Percentiles rank a stretch among this genome's conserved stretches.
These are phyloP conservation scores for Rhinolophus ferrumequinum DNA, from an alignment of 2,113 vertebrate genomes.

Conservation along the genomic window DNA sequence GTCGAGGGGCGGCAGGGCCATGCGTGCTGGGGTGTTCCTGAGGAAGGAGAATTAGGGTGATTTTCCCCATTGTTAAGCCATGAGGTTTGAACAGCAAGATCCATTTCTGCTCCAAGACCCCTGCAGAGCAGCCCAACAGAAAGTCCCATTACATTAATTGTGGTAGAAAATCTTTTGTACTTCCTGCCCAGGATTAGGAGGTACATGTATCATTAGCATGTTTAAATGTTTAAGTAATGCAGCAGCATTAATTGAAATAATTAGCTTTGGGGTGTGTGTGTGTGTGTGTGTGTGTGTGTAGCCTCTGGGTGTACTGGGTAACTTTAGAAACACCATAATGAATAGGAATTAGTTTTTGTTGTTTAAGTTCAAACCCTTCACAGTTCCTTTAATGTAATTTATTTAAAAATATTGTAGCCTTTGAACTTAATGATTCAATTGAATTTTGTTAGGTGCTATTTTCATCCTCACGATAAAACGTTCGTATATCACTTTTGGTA, in stretches of 20 bases:
- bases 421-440: slow-evolving; percentile 66
- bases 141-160: slow-evolving; percentile 46
- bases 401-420: slow-evolving; percentile 64
- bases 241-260: slow-evolving; percentile 68
- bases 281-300: slow-evolving; percentile 4
- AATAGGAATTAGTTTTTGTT: slow-evolving; percentile 74
- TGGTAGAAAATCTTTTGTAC: slow-evolving; percentile 32
- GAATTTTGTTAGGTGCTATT: slow-evolving; percentile 49
- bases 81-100: neutral
- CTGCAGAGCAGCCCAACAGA: neutral
- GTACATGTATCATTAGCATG: slow-evolving; percentile 38
- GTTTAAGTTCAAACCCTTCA: slow-evolving; percentile 77
- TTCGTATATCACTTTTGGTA: slow-evolving; percentile 10
- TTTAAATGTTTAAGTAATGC: slow-evolving; percentile 57
- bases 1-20: neutral
- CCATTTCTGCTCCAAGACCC: neutral
- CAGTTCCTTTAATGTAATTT: slow-evolving; percentile 73
- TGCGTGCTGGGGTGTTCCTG: neutral
- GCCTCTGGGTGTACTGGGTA: slow-evolving; percentile 72
- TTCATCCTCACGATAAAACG: slow-evolving; percentile 63
- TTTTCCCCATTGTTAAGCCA: neutral
- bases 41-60: neutral
- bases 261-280: slow-evolving; percentile 24
- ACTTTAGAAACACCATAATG: slow-evolving; percentile 72
- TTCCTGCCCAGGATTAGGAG: slow-evolving; percentile 40